Base-by-base conservation (phyloP, 2,113 vertebrate species). In the Galemys pyrenaicus region DNA sequence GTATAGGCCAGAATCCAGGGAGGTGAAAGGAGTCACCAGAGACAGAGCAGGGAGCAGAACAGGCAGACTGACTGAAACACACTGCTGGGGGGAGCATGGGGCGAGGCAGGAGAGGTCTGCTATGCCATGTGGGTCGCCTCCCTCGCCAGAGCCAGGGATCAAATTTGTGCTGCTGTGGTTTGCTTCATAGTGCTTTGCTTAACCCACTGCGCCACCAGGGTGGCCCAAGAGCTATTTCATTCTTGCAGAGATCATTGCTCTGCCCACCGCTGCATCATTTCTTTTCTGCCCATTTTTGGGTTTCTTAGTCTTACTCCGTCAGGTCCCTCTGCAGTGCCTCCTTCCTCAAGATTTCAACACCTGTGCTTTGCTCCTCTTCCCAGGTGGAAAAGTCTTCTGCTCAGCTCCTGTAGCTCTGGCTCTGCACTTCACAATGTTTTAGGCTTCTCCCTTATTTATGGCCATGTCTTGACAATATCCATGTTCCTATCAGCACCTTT, bases 251-350 rank as follows among this genome's bases (percentile, higher is more conserved):
- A 19, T 17, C 37, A 39, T 65, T 4, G 26, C n/a, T 81, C 30
- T 17, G 20, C 15, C 22, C 26, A 65, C 13, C 9, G 2, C 5
- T 70, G 81, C 5, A 41, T 0, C 4, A 7, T 35, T 49, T 7
- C 19, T 20, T 26, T 56, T 75, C 56, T 37, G 22, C 19, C 13
- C 44, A 39, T 86, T 82, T 54, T 46, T 44, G 20, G 37, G 6
- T 64, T 74, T 83, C 65, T 11, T 6, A 28, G n/a, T 35, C 13
- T 13, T 24, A 2, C 20, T 15, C 3, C 17, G 3, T 35, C 11
- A 17, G 35, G 20, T 30, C 39, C 13, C 11, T 16, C 39, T 26
- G 51, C 6, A 58, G 0, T 0, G 30, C 4, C n/a, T 41, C 24
- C 46, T 68, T 44, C 37, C 60, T 35, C 15, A 44, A 24, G 32